Evolutionary conservation across 2,113 vertebrate genomes (phyloP), one percentile per base, ranked within the genome.

Genomic region (Colaptes auratus): DNA sequence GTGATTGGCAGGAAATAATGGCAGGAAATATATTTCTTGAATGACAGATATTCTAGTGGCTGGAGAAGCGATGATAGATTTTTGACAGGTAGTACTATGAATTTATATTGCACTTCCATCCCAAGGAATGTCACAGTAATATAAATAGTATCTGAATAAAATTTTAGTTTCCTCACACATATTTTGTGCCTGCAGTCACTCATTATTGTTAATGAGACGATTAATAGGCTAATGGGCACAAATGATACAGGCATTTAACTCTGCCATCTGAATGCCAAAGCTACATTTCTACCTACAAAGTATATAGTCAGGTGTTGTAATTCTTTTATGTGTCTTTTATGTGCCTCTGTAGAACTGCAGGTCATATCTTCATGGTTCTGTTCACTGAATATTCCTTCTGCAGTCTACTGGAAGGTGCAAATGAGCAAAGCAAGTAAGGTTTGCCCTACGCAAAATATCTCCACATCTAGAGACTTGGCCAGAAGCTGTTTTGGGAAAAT

Each of bases 61-160:
- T 92, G 60, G 35, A 92, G 78, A 87, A 79, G 31, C 77, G 18
- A 52, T 77, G 75, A 93, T 89, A 92, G 81, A 67, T 93, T 93
- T 95, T 93, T 95, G 89, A 92, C 78, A 93, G 60, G 65, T 77
- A 89, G 52, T 91, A 77, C 84, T 86, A 50, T 86, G 85, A 89
- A 89, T 89, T 96, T 95, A 71, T 91, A 86, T 93, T 92, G 56
- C 72, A 65, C 16, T 89, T 93, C 56, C 48, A 85, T 95, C 33
- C 67, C 52, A 90, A 60, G 73, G 78, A 92, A 87, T 94, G 82
- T 93, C 81, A 87, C 30, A 82, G 74, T 80, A 82, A 67, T 85
- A 92, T 76, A 93, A 94, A 85, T 66, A 80, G 31, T 56, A 74
- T 46, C 69, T 56, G 85, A 88, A 94, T 87, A 73, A 85, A 91